These are phyloP conservation scores for Orchesella cincta DNA, from an alignment of 1,140 invertebrate species.

Conservation along the genomic window DNA sequence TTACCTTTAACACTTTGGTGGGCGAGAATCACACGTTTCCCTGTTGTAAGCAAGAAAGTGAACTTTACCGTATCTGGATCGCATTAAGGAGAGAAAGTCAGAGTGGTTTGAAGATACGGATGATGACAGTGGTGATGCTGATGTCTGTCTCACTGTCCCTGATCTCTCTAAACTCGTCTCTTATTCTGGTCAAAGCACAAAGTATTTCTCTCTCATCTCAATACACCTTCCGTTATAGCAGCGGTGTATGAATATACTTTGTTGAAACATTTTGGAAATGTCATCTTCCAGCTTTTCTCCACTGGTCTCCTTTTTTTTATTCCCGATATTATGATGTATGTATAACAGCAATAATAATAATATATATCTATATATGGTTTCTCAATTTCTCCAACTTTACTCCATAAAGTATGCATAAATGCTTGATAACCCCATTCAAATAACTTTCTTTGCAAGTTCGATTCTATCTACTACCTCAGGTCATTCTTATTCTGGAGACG, in stretches of 20 bases:
- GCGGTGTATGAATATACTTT: too few species aligned
- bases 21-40: too few species aligned
- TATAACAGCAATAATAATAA: slow-evolving; percentile 5
- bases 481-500: slow-evolving; percentile 1
- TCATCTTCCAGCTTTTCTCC: neutral
- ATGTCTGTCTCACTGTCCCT: slow-evolving; percentile 6
- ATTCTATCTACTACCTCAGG: slow-evolving; percentile 5
- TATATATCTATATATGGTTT: slow-evolving; percentile 6
- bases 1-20: too few species aligned
- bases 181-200: neutral
- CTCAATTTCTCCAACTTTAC: too few species aligned
- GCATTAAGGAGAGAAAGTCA: neutral
- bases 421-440: neutral
- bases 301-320: neutral
- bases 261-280: slow-evolving; percentile 8
- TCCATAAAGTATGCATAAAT: slow-evolving; percentile 29
- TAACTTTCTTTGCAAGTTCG: neutral
- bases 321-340: neutral
- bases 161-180: slow-evolving; percentile 1
- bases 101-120: neutral
- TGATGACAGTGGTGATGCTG: neutral
- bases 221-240: neutral
- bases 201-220: neutral
- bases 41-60: too few species aligned
- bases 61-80: too few species aligned